phyloP scores from a whole-genome alignment of 1,140 invertebrate species.

The Maconellicoccus hirsutus region DNA sequence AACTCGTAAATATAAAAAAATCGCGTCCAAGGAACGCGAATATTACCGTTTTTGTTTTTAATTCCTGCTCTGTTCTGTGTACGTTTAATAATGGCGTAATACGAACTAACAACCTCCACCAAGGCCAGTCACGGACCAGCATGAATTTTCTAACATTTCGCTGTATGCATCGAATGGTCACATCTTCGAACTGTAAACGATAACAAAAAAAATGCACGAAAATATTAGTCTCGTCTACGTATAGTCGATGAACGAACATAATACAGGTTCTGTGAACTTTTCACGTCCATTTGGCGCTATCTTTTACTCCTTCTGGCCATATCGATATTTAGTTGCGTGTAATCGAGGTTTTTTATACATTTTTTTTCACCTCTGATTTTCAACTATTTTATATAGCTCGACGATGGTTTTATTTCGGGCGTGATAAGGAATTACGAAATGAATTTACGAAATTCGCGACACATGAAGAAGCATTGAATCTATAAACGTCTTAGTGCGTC shows the following conservation, averaged over 20 bases:
- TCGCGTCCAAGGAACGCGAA: background rate
- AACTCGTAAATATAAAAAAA: background rate
- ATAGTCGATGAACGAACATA: background rate
- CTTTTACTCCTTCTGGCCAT: no score
- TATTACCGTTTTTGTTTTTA: slow-evolving; percentile 59
- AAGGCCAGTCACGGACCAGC: slow-evolving; percentile 82
- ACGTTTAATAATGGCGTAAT: slow-evolving; percentile 84
- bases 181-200: slow-evolving; percentile 53
- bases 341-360: no score
- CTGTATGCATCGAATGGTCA: slow-evolving; percentile 83
- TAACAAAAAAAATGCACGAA: slow-evolving; percentile 27
- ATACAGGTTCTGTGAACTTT: background rate
- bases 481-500: no score
- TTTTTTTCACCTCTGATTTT: no score
- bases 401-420: no score
- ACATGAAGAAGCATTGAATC: no score
- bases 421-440: no score
- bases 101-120: slow-evolving; percentile 84
- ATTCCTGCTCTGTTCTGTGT: slow-evolving; percentile 81
- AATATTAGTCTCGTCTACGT: background rate
- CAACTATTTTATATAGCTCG: no score
- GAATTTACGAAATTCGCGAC: no score
- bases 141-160: slow-evolving; percentile 84
- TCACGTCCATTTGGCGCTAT: no score
- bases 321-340: no score